Base-by-base conservation (phyloP, 2,797 vertebrate species). In the Helicolenus hilgendorfi region DNA sequence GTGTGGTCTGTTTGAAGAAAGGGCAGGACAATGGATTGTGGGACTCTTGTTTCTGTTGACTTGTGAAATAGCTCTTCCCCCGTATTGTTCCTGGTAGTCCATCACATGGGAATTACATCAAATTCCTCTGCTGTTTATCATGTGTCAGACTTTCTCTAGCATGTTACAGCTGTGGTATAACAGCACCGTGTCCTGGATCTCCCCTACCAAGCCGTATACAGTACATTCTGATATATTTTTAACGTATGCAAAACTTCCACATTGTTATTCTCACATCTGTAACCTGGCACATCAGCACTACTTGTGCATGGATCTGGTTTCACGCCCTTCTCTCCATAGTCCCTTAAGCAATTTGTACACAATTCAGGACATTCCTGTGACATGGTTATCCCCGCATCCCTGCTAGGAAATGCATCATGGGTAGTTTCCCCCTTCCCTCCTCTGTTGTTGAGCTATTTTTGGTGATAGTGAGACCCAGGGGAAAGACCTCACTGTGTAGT, bases 371-470 rank as follows among this genome's bases (percentile, higher is more conserved):
- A 91, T 95, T 94, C 94, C 89, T 88, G 24, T 65, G 29, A 53
- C 82, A 84, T 29, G 31, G 22, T 78, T 89, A 87, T 81, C 74
- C 85, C 75, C 7, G 65, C 26, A 63, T 83, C 77, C 63, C 63
- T 65, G 60, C 20, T 3, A 81, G 95, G 94, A 95, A 96, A 89
- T 94, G 94, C 93, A 95, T 96, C 93, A 95, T 69, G 85, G 72
- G 72, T 83, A 79, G 80, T 92, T 94, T 93, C 84, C 91, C 79
- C n/a, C 82, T 94, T 93, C 84, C 91, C 79, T 20, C 83, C 70
- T 78, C 72, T 93, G 86, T 89, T 85, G 31, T 72, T 67, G 53
- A 67, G 83, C 74, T 96, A 93, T 95, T 91, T 89, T 59, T 72
- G 79, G 84, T 56, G 74, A 62, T 20, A 62, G 81, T 53, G 83